Conservation (phyloP, 2,797 vertebrate species). For the Paedocypris micromegethes region DNA sequence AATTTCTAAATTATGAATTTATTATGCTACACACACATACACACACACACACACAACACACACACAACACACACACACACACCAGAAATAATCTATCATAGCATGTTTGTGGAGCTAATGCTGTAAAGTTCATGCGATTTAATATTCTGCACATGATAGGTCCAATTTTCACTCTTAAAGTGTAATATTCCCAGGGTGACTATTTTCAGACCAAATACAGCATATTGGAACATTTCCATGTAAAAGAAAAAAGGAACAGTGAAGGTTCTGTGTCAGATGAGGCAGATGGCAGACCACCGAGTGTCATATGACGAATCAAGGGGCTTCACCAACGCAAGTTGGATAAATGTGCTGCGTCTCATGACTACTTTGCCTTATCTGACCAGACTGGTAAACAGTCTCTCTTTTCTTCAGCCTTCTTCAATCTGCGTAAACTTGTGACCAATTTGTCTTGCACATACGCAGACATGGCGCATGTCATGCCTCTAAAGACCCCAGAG, state of each 20-base stretch:
- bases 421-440: constrained; percentile 22
- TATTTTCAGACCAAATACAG: background rate
- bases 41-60: no score
- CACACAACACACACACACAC: no score
- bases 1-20: no score
- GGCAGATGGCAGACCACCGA: constrained; percentile 16
- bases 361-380: constrained; percentile 22
- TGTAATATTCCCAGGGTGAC: background rate
- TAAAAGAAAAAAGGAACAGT: constrained; percentile 22
- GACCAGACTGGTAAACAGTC: constrained; percentile 10
- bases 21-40: no score
- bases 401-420: background rate
- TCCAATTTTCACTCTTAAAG: no score
- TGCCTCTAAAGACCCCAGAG: background rate
- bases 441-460: constrained; percentile 11
- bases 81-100: no score
- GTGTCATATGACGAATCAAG: constrained; percentile 26
- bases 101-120: no score
- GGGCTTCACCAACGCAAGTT: background rate
- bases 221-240: background rate
- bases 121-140: no score
- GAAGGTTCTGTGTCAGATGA: constrained; percentile 17
- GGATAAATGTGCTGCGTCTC: constrained; percentile 4
- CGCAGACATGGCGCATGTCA: constrained; percentile 1
- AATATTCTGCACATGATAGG: no score